These are phyloP conservation scores for Phyllostomus discolor DNA, from an alignment of 2,113 vertebrate species.

Conservation along the genomic window DNA sequence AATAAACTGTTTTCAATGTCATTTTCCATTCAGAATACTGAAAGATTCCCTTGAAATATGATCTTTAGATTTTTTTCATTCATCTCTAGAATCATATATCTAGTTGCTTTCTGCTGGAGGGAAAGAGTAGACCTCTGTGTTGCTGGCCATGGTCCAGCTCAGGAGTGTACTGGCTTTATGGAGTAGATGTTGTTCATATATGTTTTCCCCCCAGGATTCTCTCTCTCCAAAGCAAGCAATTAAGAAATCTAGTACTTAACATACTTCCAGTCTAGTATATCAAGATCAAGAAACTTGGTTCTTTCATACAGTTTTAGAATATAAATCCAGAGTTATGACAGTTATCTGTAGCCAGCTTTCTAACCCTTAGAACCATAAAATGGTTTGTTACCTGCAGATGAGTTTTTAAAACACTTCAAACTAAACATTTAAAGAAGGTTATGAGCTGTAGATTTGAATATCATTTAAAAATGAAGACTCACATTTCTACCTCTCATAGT, in stretches of 20 bases:
- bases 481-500: neutral
- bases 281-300: constrained; percentile 76
- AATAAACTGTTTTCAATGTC: constrained; percentile 36
- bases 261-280: constrained; percentile 63
- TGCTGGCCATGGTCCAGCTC: constrained; percentile 27
- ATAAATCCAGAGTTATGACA: constrained; percentile 69
- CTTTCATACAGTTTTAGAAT: constrained; percentile 73
- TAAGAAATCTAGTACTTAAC: constrained; percentile 73
- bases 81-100: constrained; percentile 16
- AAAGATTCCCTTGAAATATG: constrained; percentile 54
- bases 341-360: constrained; percentile 52
- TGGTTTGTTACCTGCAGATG: constrained; percentile 8
- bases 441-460: neutral
- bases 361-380: constrained; percentile 29
- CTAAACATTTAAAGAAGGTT: constrained; percentile 31
- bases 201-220: constrained; percentile 69
- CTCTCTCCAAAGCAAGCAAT: constrained; percentile 75
- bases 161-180: constrained; percentile 2
- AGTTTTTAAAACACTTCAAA: constrained; percentile 39
- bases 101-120: constrained; percentile 53
- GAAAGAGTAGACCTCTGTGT: neutral
- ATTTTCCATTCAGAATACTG: constrained; percentile 44
- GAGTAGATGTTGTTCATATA: constrained; percentile 47
- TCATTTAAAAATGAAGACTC: constrained; percentile 8
- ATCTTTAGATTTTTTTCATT: constrained; percentile 38